A percentile compares a stretch with the other conserved stretches of the same genome.
phyloP scores from a whole-genome alignment of 1,140 invertebrate species.

The Magallana ariakensis region DNA sequence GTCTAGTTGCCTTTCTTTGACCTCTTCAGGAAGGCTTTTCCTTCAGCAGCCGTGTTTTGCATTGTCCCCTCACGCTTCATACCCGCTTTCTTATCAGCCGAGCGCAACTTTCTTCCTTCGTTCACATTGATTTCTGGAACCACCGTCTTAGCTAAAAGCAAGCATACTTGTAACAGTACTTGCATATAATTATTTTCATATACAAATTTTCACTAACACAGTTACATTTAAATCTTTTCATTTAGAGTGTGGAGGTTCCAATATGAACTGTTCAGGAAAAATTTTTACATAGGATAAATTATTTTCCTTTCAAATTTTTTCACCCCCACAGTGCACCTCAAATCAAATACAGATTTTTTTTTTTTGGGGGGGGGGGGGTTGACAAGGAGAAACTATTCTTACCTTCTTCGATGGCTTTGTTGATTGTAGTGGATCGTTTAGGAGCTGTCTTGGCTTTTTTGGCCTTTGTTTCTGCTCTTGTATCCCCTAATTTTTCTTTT shows the following conservation, averaged over 20 bases:
- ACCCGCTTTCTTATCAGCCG: slow-evolving; percentile 63
- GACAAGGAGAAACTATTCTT: background rate
- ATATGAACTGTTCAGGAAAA: too few relatives aligned
- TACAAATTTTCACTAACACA: too few relatives aligned
- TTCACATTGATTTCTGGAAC: slow-evolving; percentile 67
- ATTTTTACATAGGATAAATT: too few relatives aligned
- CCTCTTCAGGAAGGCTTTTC: slow-evolving; percentile 66
- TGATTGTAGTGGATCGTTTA: slow-evolving; percentile 66
- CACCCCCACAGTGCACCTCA: too few relatives aligned
- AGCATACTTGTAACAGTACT: too few relatives aligned
- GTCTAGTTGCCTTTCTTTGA: slow-evolving; percentile 59
- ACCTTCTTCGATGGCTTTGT: slow-evolving; percentile 71
- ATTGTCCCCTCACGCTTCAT: slow-evolving; percentile 68
- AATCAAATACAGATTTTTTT: too few relatives aligned
- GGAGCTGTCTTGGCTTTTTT: slow-evolving; percentile 50
- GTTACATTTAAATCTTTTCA: too few relatives aligned
- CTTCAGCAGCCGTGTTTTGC: slow-evolving; percentile 68
- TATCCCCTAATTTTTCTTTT: slow-evolving; percentile 71
- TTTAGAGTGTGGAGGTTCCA: too few relatives aligned
- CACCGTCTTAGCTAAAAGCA: slow-evolving; percentile 62
- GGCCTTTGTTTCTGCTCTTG: slow-evolving; percentile 65
- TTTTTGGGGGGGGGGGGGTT: too few relatives aligned
- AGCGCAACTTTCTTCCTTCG: slow-evolving; percentile 66
- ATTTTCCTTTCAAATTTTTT: too few relatives aligned
- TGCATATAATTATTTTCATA: too few relatives aligned